A percentile compares a stretch with the other conserved stretches of the same genome.
These are phyloP conservation scores for Scaptomyza cyrtandrae DNA, from an alignment of 2,888 invertebrate species.

Conservation along the genomic window DNA sequence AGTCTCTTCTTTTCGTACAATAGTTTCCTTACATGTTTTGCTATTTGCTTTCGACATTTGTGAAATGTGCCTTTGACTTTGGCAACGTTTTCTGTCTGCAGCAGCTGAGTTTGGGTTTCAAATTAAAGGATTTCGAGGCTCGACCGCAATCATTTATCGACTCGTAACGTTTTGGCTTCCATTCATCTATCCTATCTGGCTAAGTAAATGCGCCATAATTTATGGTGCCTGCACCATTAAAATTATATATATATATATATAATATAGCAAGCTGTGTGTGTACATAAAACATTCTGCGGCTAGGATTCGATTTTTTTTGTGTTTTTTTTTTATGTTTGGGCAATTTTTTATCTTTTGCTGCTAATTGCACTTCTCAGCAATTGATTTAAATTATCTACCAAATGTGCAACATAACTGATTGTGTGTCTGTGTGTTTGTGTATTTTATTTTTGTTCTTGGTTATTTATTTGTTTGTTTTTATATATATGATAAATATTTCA, in stretches of 20 bases:
- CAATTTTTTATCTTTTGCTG: conserved; percentile 74
- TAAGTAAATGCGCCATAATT: conserved; percentile 79
- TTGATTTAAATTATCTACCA: conserved; percentile 77
- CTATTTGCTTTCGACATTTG: conserved; percentile 76
- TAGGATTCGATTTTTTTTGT: conserved; percentile 1
- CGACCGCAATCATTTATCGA: conserved; percentile 78
- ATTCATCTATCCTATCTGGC: conserved; percentile 55
- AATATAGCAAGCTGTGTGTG: not conserved
- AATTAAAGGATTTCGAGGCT: conserved; percentile 80
- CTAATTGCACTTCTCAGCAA: conserved; percentile 78
- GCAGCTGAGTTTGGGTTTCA: conserved; percentile 47
- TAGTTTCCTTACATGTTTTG: conserved; percentile 19
- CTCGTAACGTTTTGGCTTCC: conserved; percentile 48
- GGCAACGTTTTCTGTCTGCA: conserved; percentile 15
- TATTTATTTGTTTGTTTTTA: conserved; percentile 61
- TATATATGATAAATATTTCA: conserved; percentile 68
- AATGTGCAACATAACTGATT: conserved; percentile 39
- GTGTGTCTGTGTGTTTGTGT: conserved; percentile 6
- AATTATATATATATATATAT: conserved; percentile 37
- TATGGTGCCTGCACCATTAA: conserved; percentile 70
- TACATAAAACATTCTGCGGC: conserved; percentile 27
- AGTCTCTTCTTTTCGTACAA: not conserved
- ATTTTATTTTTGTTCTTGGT: conserved; percentile 1
- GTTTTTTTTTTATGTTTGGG: conserved; percentile 1
- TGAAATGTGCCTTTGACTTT: conserved; percentile 80